Percentiles rank a stretch among this genome's conserved stretches.
Conservation (phyloP, 2,888 invertebrate species). For the Rotaria magnacalcarata region DNA sequence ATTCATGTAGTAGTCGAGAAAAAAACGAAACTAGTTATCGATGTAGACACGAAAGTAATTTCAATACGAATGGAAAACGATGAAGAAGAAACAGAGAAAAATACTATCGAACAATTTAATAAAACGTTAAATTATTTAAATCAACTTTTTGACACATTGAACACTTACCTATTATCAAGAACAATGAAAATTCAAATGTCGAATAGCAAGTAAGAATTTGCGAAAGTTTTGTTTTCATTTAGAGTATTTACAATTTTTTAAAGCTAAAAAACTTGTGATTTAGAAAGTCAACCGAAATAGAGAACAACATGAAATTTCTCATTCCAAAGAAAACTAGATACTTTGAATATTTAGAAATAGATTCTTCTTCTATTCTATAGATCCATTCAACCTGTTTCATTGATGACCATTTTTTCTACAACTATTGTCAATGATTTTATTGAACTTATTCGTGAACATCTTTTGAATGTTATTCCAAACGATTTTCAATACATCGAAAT, state of each 20-base stretch:
- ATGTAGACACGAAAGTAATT: neutral
- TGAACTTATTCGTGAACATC: neutral
- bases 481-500: neutral
- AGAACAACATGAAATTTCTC: too few relatives aligned
- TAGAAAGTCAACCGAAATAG: too few relatives aligned
- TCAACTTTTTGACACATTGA: neutral
- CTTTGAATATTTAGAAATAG: too few relatives aligned
- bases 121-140: neutral
- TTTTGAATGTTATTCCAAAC: neutral
- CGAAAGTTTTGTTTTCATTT: too few relatives aligned
- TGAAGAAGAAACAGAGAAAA: neutral
- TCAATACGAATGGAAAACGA: neutral
- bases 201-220: neutral
- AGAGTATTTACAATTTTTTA: too few relatives aligned
- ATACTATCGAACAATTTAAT: slow-evolving; percentile 25
- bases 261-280: too few relatives aligned
- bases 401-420: neutral
- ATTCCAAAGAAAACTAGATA: too few relatives aligned
- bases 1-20: neutral
- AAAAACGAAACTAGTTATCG: neutral
- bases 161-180: neutral
- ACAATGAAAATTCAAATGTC: neutral
- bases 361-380: neutral
- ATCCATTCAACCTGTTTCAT: neutral
- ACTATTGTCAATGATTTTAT: neutral